phyloP scores from a whole-genome alignment of 2,113 vertebrate genomes.

The Labeo rohita region DNA sequence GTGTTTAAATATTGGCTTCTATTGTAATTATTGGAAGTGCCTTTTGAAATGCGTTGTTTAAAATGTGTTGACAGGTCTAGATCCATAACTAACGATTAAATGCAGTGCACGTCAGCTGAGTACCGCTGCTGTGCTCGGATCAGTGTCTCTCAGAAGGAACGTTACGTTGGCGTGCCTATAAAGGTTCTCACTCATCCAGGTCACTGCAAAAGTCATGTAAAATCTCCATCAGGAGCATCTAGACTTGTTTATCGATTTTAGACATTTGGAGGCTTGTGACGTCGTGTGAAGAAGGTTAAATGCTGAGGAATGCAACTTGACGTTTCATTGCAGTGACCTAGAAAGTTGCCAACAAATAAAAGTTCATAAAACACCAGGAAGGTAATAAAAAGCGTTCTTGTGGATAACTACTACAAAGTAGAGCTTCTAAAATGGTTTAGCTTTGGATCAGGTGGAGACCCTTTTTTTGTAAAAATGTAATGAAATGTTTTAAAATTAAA shows the following conservation, averaged over 20 bases:
- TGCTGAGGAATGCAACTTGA: neutral
- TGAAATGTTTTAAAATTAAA: neutral
- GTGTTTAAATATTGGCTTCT: neutral
- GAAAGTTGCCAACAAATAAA: neutral
- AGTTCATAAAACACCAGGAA: neutral
- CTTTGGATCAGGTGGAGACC: neutral
- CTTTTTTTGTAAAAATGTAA: neutral
- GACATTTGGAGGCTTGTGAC: neutral
- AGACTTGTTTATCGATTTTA: slow-evolving; percentile 16
- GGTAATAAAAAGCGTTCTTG: neutral
- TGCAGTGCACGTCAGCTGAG: neutral
- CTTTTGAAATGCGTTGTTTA: neutral
- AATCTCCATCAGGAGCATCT: slow-evolving; percentile 7
- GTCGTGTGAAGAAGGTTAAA: slow-evolving; percentile 33
- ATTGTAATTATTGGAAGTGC: neutral
- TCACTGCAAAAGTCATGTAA: slow-evolving; percentile 15
- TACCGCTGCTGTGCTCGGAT: neutral
- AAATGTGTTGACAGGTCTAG: neutral
- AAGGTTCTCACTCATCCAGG: slow-evolving; percentile 22
- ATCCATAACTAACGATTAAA: neutral
- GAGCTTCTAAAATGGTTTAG: neutral
- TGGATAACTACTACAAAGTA: neutral
- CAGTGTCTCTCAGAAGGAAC: neutral
- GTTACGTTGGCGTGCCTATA: neutral
- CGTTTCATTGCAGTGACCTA: slow-evolving; percentile 13